These are phyloP conservation scores for Geotrupes spiniger DNA, from an alignment of 2,888 invertebrate genomes.

Conservation along the genomic window DNA sequence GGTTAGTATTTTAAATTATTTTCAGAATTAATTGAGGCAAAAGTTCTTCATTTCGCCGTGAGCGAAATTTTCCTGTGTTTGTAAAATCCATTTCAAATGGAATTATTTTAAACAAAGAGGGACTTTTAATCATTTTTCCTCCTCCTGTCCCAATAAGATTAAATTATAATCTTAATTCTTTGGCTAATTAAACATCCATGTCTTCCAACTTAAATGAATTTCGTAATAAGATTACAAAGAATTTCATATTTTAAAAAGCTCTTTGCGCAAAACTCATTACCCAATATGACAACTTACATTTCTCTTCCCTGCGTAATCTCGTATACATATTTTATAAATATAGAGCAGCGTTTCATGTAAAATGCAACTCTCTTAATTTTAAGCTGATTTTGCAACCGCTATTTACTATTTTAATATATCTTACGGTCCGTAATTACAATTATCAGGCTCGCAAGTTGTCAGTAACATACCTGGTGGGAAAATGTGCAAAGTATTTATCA, in stretches of 20 bases:
- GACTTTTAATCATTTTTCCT: constrained; percentile 30
- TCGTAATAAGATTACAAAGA: constrained; percentile 37
- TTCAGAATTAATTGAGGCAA: constrained; percentile 10
- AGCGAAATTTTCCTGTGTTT: constrained; percentile 11
- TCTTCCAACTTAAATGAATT: constrained; percentile 39
- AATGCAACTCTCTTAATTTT: no score
- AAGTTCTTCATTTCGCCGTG: background rate
- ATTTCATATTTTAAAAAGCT: constrained; percentile 35
- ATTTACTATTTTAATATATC: no score
- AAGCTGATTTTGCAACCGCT: no score
- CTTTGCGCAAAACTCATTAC: constrained; percentile 35
- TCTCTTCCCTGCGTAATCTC: constrained; percentile 23
- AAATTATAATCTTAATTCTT: constrained; percentile 39
- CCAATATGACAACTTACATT: constrained; percentile 34
- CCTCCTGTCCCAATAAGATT: constrained; percentile 33
- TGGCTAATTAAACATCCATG: constrained; percentile 42
- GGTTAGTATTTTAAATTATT: constrained; percentile 4
- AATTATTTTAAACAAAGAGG: constrained; percentile 30
- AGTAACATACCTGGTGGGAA: no score
- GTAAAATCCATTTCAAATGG: constrained; percentile 23
- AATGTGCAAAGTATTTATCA: no score
- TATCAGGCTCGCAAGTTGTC: no score
- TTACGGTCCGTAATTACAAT: no score
- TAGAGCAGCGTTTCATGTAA: constrained; percentile 11
- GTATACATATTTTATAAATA: no score